Base-by-base conservation (phyloP, 2,888 invertebrate genomes). In the Mythimna vitellina region DNA sequence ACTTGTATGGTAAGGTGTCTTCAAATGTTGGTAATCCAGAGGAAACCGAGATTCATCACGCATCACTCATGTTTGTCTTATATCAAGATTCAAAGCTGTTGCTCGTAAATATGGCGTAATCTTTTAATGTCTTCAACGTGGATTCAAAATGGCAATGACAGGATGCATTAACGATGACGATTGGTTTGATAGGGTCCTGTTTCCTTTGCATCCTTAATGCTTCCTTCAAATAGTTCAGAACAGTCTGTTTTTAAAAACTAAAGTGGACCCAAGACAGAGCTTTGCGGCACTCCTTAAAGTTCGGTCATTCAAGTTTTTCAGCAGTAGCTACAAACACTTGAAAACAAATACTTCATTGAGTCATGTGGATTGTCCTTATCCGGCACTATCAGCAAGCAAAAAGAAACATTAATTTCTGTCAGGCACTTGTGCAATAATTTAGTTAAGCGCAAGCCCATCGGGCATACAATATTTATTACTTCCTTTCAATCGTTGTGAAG, bases 31-130 rank as follows among this genome's bases (percentile, higher is more conserved):
- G 72, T 90, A 90, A 89, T 89, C 88, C 82, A 73, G 63, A 85
- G 89, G 88, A 89, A 85, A 86, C 84, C 80, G 74, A 81, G 88
- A 87, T 89, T 83, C 85, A 89, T 88, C 84, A 78, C 76, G 80
- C 42, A 69, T 76, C 75, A 76, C 64, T 66, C 65, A 79, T 85
- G 85, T 86, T 86, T 84, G 78, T 79, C 70, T 78, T 78, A 76
- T 67, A 72, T 82, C 74, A 57, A 70, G 66, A 58, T 67, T 71
- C 42, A 80, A 67, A 81, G 69, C 70, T 61, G 65, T 63, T 32
- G 20, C 57, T 77, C 68, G 71, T 78, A 80, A 82, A 84, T 76
- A 72, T 73, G 58, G 63, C 54, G 80, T 82, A 83, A 85, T 86
- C 86, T 80, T 76, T 80, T 82, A 84, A 85, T 82, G 80, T 78